Base-by-base conservation (phyloP, 2,888 invertebrate genomes). In the Hirtodrosophila histrioides region DNA sequence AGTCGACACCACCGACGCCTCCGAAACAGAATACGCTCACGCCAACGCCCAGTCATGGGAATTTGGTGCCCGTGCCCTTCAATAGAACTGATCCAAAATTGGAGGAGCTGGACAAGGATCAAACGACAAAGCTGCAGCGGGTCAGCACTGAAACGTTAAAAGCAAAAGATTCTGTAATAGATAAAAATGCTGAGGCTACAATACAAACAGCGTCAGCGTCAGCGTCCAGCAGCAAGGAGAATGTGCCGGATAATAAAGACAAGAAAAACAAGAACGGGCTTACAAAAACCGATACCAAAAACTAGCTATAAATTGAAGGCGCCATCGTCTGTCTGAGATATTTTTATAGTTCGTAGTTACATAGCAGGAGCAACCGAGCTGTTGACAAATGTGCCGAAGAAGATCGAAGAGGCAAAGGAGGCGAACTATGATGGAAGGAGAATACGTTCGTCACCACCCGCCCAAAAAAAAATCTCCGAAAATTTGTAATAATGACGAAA, bases 1-100 rank as follows among this genome's bases (percentile, higher is more conserved):
- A 89, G 76, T 71, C 76, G 69, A 48, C 80, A 58, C 57, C 87
- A 64, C 58, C 79, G 68, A 56, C 78, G 76, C 10, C 82, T 68
- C 33, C 76, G 77, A 46, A 84, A 75, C 41, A 33, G 3, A 37
- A 29, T 5, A 11, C 35, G 6, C 10, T 49, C 10, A 41, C 72
- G 45, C 70, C 75, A 35, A 31, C 70, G 56, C 35, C 64, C 49
- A 51, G 35, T 44, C 45, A 69, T 50, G 8, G 40, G 36, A 60
- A 65, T 45, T 17, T 55, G 7, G 4, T 40, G 46, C 41, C 49
- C 5, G 3, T 50, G 31, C 33, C 29, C 7, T 9, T 48, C 6
- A 39, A 37, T n/a, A 7, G 17, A 2, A 44, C 17, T 35, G 41
- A 35, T 17, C 11, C 12, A 11, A 5, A 11, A 7, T 5, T 44